These are phyloP conservation scores for Gymnogyps californianus DNA, from an alignment of 2,113 vertebrate species.

Conservation along the genomic window DNA sequence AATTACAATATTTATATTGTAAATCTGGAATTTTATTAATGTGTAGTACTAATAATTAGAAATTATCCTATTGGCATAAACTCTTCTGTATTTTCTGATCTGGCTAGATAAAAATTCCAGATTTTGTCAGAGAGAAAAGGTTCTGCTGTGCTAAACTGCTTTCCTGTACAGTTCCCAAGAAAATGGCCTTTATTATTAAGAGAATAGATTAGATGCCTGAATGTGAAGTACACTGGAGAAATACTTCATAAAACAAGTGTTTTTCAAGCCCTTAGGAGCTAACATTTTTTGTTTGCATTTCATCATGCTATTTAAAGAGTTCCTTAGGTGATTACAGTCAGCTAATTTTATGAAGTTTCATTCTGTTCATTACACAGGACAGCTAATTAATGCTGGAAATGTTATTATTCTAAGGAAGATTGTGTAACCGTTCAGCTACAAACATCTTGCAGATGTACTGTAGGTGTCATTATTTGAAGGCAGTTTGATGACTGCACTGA, in stretches of 20 bases:
- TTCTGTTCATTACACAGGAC: conserved; percentile 56
- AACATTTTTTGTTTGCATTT: conserved; percentile 59
- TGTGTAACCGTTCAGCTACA: conserved; percentile 22
- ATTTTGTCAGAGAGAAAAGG: not conserved
- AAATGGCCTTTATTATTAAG: conserved; percentile 59
- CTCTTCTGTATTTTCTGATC: not conserved
- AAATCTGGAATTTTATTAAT: not conserved
- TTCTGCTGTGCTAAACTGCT: conserved; percentile 27
- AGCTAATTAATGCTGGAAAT: conserved; percentile 66
- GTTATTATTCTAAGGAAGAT: conserved; percentile 40
- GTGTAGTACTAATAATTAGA: not conserved
- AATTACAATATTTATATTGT: not conserved
- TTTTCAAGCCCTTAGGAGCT: conserved; percentile 49
- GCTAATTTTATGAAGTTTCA: conserved; percentile 48
- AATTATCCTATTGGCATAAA: not conserved
- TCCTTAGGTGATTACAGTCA: conserved; percentile 51
- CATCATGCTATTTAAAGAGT: conserved; percentile 58
- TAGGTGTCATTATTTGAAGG: conserved; percentile 59
- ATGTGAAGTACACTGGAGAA: conserved; percentile 16
- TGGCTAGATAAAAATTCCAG: not conserved
- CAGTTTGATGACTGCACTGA: conserved; percentile 48
- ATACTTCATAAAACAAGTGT: conserved; percentile 33
- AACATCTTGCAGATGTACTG: conserved; percentile 6
- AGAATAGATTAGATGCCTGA: conserved; percentile 22
- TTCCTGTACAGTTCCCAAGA: conserved; percentile 5